A percentile compares a stretch with the other conserved stretches of the same genome.
phyloP scores from a whole-genome alignment of 2,888 invertebrate species.

The Carterocephalus palaemon region DNA sequence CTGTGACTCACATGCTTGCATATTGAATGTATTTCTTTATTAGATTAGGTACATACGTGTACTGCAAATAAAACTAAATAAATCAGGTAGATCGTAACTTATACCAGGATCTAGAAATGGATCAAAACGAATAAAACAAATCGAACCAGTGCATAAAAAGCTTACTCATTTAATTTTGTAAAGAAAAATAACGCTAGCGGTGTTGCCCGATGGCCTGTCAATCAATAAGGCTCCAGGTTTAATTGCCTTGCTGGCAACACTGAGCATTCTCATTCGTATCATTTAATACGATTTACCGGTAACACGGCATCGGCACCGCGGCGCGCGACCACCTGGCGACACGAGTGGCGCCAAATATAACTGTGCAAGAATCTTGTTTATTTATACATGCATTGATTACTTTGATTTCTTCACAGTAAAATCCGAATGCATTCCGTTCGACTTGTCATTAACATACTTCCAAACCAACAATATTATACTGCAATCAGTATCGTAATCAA shows the following conservation, averaged over 20 bases:
- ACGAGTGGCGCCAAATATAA: slow-evolving; percentile 55
- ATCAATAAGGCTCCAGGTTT: slow-evolving; percentile 38
- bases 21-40: no score
- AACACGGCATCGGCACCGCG: slow-evolving; percentile 40
- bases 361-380: slow-evolving; percentile 28
- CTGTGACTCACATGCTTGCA: no score
- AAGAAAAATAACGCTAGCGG: slow-evolving; percentile 29
- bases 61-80: no score
- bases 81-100: no score
- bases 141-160: not conserved
- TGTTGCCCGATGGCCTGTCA: slow-evolving; percentile 46
- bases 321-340: slow-evolving; percentile 50
- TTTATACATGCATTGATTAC: slow-evolving; percentile 29
- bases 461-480: slow-evolving; percentile 34
- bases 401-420: slow-evolving; percentile 31
- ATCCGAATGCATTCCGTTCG: slow-evolving; percentile 15
- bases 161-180: slow-evolving; percentile 3
- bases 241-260: slow-evolving; percentile 36
- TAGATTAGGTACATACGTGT: no score
- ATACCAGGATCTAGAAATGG: not conserved
- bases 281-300: slow-evolving; percentile 42
- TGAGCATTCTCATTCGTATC: slow-evolving; percentile 26
- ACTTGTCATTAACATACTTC: slow-evolving; percentile 24
- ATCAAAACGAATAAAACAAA: not conserved
- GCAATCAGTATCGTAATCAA: slow-evolving; percentile 24